A percentile compares a stretch with the other conserved stretches of the same genome.
These are phyloP conservation scores for Phytoseiulus persimilis DNA, from an alignment of 2,888 invertebrate species.

Conservation along the genomic window DNA sequence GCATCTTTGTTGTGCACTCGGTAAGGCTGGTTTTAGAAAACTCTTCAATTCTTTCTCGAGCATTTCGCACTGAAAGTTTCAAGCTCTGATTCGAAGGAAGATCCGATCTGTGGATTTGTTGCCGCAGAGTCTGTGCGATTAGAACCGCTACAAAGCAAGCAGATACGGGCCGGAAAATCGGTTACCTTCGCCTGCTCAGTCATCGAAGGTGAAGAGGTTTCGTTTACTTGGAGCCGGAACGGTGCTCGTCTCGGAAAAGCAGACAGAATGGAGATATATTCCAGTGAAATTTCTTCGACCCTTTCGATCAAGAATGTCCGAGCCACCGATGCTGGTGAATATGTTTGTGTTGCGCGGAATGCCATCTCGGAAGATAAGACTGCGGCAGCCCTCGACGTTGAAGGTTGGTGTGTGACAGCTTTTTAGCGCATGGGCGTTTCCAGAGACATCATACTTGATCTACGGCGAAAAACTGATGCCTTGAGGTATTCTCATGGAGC, in stretches of 20 bases:
- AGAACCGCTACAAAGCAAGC: not conserved
- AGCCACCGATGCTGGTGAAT: not conserved
- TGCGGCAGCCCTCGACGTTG: not conserved
- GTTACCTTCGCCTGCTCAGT: constrained; percentile 22
- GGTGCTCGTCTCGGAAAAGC: not conserved
- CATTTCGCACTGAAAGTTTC: no score
- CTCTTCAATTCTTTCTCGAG: no score
- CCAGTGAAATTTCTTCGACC: not conserved
- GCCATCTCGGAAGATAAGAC: constrained; percentile 16
- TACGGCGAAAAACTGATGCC: no score
- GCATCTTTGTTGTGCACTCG: no score
- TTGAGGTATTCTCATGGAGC: no score
- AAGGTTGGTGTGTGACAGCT: not conserved
- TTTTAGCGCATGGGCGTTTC: no score
- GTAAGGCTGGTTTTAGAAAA: no score
- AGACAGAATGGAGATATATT: constrained; percentile 6
- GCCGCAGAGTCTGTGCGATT: constrained; percentile 6
- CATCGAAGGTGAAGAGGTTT: constrained; percentile 9
- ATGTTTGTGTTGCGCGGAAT: constrained; percentile 17
- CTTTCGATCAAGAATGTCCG: not conserved
- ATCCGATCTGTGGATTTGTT: not conserved
- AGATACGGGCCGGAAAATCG: not conserved
- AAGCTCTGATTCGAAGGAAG: no score
- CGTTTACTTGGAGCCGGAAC: constrained; percentile 23
- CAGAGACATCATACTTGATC: no score